Evolutionary conservation across 2,797 vertebrate genomes (phyloP).

Genomic region (Prunella strophiata): DNA sequence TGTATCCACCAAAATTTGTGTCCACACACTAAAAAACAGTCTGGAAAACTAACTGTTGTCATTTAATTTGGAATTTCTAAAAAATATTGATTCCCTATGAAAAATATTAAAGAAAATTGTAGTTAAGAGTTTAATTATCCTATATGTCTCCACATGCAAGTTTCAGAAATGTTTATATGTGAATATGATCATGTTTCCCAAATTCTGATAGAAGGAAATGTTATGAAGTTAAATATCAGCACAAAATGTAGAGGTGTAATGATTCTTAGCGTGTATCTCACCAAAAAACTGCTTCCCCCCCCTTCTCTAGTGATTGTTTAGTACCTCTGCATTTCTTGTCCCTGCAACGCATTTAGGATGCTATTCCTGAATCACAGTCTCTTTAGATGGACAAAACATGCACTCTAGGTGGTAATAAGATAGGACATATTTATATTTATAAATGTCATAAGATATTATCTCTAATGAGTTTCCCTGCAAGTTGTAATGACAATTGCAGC

Average conservation of each 20-base stretch:
- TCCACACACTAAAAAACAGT: not conserved
- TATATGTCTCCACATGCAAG: not conserved
- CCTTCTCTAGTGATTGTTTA: not conserved
- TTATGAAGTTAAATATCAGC: not conserved
- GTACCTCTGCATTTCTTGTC: not conserved
- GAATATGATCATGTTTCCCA: not conserved
- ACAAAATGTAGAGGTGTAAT: not conserved
- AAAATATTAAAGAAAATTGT: not conserved
- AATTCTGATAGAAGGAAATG: not conserved
- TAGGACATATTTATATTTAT: not conserved
- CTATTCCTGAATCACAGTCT: not conserved
- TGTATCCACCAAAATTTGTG: not conserved
- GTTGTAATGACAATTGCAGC: not conserved
- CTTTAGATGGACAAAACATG: not conserved
- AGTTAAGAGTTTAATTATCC: not conserved
- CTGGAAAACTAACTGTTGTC: not conserved
- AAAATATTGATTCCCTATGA: not conserved
- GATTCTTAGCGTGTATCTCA: not conserved
- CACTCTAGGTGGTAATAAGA: not conserved
- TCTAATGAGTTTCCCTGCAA: not conserved
- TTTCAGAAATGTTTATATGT: not conserved
- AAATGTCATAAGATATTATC: not conserved
- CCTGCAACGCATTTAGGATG: not conserved
- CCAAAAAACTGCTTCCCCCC: rapidly evolving
- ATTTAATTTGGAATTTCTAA: not conserved